Base-by-base conservation (phyloP, 35 echinoderm and acorn worm genomes). In the Strongylocentrotus purpuratus region DNA sequence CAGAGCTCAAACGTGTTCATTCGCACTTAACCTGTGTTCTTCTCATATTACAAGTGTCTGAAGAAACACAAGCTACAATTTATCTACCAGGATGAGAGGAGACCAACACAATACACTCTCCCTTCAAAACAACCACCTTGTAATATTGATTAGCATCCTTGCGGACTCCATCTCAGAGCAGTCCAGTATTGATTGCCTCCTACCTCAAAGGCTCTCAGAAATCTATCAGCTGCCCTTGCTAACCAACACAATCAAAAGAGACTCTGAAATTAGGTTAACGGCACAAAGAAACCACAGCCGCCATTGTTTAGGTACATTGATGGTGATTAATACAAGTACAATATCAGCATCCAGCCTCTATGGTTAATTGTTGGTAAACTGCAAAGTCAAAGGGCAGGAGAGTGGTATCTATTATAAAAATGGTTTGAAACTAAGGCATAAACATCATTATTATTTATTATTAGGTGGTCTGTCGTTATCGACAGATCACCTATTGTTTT, bases 181-280 rank as follows among this genome's bases (percentile, higher is more conserved):
- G 65, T 28, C 20, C n/a, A 22, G 0, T 78, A 78, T 78, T 78
- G 65, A 78, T 78, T 28, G 25, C 65, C 28, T n/a, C 3, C 65
- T 78, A 7, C 65, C 65, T 78, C 22, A n/a, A 78, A 28, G 28
- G 20, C 65, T 22, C 28, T 78, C 65, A 78, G 65, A 78, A 78
- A 78, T 78, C 65, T n/a, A 78, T 78, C 65, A 78, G 65, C 65
- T 78, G 65, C 65, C 65, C 65, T 78, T 78, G 65, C 65, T 28
- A 22, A 78, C 25, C 20, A 28, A n/a, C 22, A 78, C 28, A 78
- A 28, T 78, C 65, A 78, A 78, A 78, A 78, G 65, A 78, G 20
- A 22, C 65, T 78, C 65, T 4, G 20, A 28, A 78, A 22, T 78
- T 28, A 78, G 50, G 50, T 55, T 13, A 55, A 55, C 10, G 28